Evolutionary conservation across 2,113 vertebrate species (phyloP).

Genomic region (Hassar affinis): DNA sequence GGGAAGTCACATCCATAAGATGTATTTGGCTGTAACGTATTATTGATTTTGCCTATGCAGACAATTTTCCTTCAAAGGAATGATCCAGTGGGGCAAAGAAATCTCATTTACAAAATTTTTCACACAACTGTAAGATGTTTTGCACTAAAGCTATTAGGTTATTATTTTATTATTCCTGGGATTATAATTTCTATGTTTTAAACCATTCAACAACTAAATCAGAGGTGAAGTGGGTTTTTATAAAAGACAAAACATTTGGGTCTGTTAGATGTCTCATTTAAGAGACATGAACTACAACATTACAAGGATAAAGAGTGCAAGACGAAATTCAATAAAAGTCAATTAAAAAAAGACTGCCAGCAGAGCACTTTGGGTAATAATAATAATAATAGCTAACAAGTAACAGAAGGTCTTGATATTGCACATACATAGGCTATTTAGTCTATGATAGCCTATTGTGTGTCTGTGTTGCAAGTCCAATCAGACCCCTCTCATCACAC

Average conservation of each 20-base stretch:
- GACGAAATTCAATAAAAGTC: background rate
- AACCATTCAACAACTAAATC: background rate
- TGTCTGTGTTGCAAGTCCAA: background rate
- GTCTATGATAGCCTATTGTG: background rate
- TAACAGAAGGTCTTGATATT: background rate
- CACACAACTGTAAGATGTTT: background rate
- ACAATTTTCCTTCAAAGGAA: too few relatives aligned
- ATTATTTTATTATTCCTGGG: background rate
- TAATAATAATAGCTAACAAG: background rate
- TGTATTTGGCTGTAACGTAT: too few relatives aligned
- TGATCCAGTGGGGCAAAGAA: too few relatives aligned
- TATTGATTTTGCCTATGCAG: too few relatives aligned
- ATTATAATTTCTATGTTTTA: background rate
- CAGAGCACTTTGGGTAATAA: background rate
- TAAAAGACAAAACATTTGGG: background rate
- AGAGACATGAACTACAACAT: background rate
- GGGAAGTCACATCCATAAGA: too few relatives aligned
- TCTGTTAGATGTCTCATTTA: background rate
- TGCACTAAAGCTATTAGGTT: background rate
- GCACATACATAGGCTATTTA: background rate
- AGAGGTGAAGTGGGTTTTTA: background rate
- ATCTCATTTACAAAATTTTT: background rate
- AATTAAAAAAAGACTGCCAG: background rate
- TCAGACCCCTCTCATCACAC: background rate
- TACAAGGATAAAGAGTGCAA: background rate